Conservation (phyloP, 2,888 invertebrate genomes). For the Eremobia ochroleuca region DNA sequence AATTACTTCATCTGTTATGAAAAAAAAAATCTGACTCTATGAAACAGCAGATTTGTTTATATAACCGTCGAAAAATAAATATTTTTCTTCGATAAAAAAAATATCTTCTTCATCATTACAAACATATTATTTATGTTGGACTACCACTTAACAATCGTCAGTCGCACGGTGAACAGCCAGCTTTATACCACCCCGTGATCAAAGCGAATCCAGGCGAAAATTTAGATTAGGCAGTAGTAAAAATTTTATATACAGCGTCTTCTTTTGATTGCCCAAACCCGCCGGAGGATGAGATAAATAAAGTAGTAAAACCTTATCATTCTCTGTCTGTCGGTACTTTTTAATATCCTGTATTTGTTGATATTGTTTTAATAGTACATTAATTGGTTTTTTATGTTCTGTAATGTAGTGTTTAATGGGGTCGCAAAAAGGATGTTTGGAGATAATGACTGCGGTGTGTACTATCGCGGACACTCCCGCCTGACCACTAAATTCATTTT, state of each 20-base stretch:
- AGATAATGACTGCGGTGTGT: background rate
- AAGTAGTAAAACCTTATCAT: conserved; percentile 73
- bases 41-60: no score
- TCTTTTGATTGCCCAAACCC: conserved; percentile 75
- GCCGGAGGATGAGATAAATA: conserved; percentile 72
- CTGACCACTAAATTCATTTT: no score
- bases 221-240: conserved; percentile 87
- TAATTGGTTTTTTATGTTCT: conserved; percentile 83
- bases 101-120: no score
- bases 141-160: background rate
- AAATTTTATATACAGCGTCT: conserved; percentile 77
- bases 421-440: conserved; percentile 56
- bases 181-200: conserved; percentile 69
- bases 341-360: conserved; percentile 68
- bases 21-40: no score
- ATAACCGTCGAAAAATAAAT: no score
- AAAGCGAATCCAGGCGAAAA: conserved; percentile 87
- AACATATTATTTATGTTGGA: no score
- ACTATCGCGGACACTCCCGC: no score
- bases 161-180: conserved; percentile 65
- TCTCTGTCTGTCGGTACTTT: conserved; percentile 62
- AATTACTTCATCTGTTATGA: no score
- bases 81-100: no score
- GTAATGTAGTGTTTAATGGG: conserved; percentile 63
- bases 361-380: conserved; percentile 83